Conservation (phyloP, 1,140 invertebrate species). For the Trachymyrmex cornetzi region DNA sequence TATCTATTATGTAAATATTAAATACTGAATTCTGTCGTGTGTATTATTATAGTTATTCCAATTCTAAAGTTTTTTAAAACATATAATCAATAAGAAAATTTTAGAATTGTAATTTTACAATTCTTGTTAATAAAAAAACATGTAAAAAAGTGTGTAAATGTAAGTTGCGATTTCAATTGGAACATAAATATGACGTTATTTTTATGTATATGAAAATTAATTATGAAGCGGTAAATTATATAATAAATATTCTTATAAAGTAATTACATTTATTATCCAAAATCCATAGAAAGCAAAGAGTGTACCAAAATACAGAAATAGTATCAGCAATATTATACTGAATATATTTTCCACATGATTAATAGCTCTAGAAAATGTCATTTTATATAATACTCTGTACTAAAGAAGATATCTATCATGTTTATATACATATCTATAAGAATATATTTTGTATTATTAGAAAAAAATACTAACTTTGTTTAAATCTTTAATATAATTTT, state of each 20-base stretch:
- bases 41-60: too few species aligned
- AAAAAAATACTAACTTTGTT: not conserved
- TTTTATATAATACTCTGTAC: not conserved
- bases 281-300: conserved; percentile 32
- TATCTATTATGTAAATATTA: too few species aligned
- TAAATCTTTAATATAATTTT: not conserved
- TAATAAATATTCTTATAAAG: not conserved
- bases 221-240: not conserved
- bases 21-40: too few species aligned
- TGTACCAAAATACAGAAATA: conserved; percentile 46
- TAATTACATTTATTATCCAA: conserved; percentile 42
- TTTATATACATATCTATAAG: not conserved
- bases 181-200: too few species aligned
- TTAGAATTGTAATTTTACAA: too few species aligned
- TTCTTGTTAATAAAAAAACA: too few species aligned
- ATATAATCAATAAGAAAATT: too few species aligned
- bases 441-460: not conserved
- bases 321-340: conserved; percentile 13
- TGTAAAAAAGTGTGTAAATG: too few species aligned
- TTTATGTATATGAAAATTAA: too few species aligned
- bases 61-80: too few species aligned
- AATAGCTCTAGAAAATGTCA: conserved; percentile 28
- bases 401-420: not conserved
- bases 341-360: conserved; percentile 21
- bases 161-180: too few species aligned